Evolutionary conservation across 2,888 invertebrate species (phyloP).

Genomic region (Machimus atricapillus): DNA sequence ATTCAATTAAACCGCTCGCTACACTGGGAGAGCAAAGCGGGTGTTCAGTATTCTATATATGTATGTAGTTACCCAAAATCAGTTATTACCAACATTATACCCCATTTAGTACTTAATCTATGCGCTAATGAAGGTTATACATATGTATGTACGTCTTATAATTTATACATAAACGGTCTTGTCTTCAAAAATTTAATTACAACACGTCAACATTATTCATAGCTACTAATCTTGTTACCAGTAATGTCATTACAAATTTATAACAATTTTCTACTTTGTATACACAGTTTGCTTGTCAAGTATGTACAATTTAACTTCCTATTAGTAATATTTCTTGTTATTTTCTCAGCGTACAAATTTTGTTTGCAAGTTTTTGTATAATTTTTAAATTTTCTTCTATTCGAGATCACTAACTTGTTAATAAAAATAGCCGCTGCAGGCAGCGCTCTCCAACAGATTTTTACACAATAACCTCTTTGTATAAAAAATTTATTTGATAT

Average conservation of each 20-base stretch:
- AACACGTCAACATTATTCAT: conserved; percentile 14
- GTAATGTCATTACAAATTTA: conserved; percentile 24
- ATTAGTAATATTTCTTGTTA: background rate
- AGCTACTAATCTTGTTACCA: background rate
- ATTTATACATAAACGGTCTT: conserved; percentile 8
- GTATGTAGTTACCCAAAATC: conserved; percentile 12
- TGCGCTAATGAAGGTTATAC: conserved; percentile 13
- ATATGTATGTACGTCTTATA: conserved; percentile 1
- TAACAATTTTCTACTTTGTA: conserved; percentile 34
- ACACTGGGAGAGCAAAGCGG: background rate
- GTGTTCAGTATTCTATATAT: conserved; percentile 7
- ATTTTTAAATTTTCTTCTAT: background rate
- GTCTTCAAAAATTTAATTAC: conserved; percentile 5
- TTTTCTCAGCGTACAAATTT: background rate
- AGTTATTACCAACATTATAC: conserved; percentile 31
- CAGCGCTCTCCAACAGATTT: background rate
- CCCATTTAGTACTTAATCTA: conserved; percentile 8
- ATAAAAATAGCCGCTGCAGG: background rate
- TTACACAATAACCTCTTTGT: background rate
- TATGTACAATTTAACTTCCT: conserved; percentile 1
- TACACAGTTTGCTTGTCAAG: conserved; percentile 23
- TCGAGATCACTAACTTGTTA: conserved; percentile 4
- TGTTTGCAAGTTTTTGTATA: background rate
- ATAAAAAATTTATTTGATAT: background rate
- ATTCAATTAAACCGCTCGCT: background rate